These are phyloP conservation scores for Haliclystus octoradiatus DNA, from an alignment of 30 jellyfish, hydroid and myxozoan species.

Conservation along the genomic window DNA sequence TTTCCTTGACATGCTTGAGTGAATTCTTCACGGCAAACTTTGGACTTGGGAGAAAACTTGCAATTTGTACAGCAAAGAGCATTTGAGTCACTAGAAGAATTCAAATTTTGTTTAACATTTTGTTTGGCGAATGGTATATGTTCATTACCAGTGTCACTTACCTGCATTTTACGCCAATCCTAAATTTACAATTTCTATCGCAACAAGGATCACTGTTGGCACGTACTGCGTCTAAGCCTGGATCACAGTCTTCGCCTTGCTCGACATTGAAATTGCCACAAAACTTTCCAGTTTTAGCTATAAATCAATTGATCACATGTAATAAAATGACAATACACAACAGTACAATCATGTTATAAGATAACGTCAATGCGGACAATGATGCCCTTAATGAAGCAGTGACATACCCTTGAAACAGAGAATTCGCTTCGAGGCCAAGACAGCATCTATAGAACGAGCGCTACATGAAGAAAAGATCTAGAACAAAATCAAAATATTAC, in stretches of 20 bases:
- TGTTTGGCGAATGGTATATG: background rate
- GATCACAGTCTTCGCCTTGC: conserved; percentile 65
- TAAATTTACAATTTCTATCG: conserved; percentile 35
- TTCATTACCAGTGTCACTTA: background rate
- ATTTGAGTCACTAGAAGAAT: conserved; percentile 51
- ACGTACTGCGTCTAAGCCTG: conserved; percentile 51
- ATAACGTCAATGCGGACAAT: background rate
- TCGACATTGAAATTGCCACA: conserved; percentile 85
- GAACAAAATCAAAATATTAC: background rate
- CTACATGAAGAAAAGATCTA: conserved; percentile 72
- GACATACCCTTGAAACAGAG: conserved; percentile 39
- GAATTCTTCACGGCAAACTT: conserved; percentile 62
- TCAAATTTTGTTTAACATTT: background rate
- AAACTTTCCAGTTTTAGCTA: conserved; percentile 44
- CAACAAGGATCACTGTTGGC: conserved; percentile 58
- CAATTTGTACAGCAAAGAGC: conserved; percentile 73
- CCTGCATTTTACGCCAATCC: conserved; percentile 47
- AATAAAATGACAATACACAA: background rate
- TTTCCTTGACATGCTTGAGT: conserved; percentile 54
- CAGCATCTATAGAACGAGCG: conserved; percentile 31
- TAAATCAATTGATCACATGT: no score
- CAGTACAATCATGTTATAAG: background rate
- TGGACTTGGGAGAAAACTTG: conserved; percentile 26
- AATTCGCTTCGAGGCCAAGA: conserved; percentile 27
- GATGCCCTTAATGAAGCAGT: background rate